phyloP scores from a whole-genome alignment of 2,888 invertebrate genomes.

The Agonopterix alstromeriana region DNA sequence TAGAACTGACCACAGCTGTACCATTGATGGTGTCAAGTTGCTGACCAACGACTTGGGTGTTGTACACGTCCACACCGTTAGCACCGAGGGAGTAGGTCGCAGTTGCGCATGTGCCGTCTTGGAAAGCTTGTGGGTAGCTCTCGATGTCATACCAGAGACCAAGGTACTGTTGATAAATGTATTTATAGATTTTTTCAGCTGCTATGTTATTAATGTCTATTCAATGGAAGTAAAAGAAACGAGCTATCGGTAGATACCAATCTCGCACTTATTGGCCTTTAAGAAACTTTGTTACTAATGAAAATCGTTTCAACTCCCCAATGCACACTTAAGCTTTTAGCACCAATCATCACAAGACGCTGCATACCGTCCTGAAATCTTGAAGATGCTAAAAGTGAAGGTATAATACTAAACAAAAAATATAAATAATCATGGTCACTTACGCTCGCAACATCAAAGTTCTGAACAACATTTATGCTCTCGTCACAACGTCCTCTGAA shows the following conservation, averaged over 20 bases:
- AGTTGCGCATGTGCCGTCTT: slow-evolving; percentile 39
- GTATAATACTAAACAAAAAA: no score
- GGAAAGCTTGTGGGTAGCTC: slow-evolving; percentile 24
- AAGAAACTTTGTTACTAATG: no score
- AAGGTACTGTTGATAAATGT: slow-evolving; percentile 3
- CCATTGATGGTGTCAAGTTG: slow-evolving; percentile 67
- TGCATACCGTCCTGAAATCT: no score
- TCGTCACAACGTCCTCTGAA: slow-evolving; percentile 51
- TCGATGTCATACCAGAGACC: slow-evolving; percentile 18
- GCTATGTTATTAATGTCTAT: no score
- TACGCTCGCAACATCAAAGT: slow-evolving; percentile 28
- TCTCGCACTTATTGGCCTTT: no score
- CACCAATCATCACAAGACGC: no score
- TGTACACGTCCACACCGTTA: slow-evolving; percentile 13
- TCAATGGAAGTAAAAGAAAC: no score
- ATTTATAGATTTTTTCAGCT: no score
- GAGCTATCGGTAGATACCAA: no score
- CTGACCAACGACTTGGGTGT: slow-evolving; percentile 21
- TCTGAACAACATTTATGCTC: slow-evolving; percentile 36
- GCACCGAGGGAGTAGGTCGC: slow-evolving; percentile 29
- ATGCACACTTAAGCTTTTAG: no score
- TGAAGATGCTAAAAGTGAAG: no score
- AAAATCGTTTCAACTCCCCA: no score
- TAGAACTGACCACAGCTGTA: slow-evolving; percentile 38
- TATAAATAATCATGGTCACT: slow-evolving; percentile 7